Conservation (phyloP, 2,797 vertebrate genomes). For the Danio aesculapii region DNA sequence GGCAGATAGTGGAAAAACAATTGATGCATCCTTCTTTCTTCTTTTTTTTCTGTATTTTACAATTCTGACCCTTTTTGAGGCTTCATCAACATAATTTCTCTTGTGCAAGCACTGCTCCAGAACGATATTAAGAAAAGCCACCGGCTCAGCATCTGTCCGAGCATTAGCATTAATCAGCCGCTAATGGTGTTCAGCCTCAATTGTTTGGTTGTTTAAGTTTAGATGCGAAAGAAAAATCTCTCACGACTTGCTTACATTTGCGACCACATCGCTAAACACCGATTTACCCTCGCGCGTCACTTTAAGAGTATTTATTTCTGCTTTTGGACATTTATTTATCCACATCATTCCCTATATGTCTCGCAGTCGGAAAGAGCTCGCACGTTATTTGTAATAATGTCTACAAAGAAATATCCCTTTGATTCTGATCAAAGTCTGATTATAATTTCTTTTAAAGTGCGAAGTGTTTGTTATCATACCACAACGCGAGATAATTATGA, state of each 20-base stretch:
- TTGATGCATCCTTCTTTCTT: too few relatives aligned
- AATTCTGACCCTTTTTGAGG: too few relatives aligned
- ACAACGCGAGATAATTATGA: slow-evolving; percentile 25
- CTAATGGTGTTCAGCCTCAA: slow-evolving; percentile 24
- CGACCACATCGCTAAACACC: slow-evolving; percentile 27
- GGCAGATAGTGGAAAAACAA: too few relatives aligned
- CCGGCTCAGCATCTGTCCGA: slow-evolving; percentile 20
- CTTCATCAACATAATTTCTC: not conserved
- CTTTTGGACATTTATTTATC: slow-evolving; percentile 19
- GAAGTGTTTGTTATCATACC: slow-evolving; percentile 32
- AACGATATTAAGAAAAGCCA: slow-evolving; percentile 17
- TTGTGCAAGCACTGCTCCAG: slow-evolving; percentile 6
- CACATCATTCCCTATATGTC: slow-evolving; percentile 18
- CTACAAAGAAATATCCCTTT: slow-evolving; percentile 22
- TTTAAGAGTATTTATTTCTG: slow-evolving; percentile 34
- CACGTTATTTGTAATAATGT: slow-evolving; percentile 45
- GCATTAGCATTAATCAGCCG: slow-evolving; percentile 29
- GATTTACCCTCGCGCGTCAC: slow-evolving; percentile 37
- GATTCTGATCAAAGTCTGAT: slow-evolving; percentile 47
- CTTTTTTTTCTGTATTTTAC: too few relatives aligned
- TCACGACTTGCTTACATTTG: slow-evolving; percentile 39
- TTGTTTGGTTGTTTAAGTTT: slow-evolving; percentile 39
- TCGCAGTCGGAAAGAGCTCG: not conserved
- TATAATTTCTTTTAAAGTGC: slow-evolving; percentile 43
- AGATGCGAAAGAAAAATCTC: slow-evolving; percentile 36